Evolutionary conservation across 2,797 vertebrate species (phyloP).

Genomic region (Phoeniculus purpureus): DNA sequence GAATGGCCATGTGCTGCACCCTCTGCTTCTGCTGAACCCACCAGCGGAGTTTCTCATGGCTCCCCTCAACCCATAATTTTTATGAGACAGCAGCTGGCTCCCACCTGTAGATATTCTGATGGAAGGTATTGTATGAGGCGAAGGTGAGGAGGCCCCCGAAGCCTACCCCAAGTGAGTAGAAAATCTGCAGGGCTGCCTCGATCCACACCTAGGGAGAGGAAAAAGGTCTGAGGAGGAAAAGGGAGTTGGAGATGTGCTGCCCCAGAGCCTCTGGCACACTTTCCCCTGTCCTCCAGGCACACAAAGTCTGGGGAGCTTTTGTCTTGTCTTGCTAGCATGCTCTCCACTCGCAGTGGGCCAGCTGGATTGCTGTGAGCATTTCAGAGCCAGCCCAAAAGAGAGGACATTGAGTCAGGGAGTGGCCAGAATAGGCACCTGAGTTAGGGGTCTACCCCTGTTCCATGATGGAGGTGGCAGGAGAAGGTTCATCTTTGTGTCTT

Average conservation of each 20-base stretch:
- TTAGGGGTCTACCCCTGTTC: background rate
- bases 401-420: background rate
- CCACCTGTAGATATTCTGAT: constrained; percentile 85
- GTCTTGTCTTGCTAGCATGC: background rate
- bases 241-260: background rate
- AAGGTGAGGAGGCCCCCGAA: constrained; percentile 85
- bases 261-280: background rate
- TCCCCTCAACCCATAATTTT: background rate
- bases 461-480: background rate
- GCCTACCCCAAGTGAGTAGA: constrained; percentile 84
- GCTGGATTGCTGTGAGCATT: background rate
- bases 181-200: constrained; percentile 84
- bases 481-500: background rate
- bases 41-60: background rate
- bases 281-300: background rate
- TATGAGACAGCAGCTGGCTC: background rate
- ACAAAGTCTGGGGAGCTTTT: background rate
- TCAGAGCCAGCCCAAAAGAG: background rate
- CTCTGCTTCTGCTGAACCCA: rapidly evolving
- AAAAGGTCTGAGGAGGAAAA: background rate
- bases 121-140: constrained; percentile 84
- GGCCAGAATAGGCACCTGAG: background rate
- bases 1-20: background rate
- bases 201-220: constrained; percentile 80
- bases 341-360: background rate